Evolutionary conservation across 1,140 invertebrate species (phyloP), one percentile per base, ranked within the genome.

Genomic region (Drosophila kikkawai): DNA sequence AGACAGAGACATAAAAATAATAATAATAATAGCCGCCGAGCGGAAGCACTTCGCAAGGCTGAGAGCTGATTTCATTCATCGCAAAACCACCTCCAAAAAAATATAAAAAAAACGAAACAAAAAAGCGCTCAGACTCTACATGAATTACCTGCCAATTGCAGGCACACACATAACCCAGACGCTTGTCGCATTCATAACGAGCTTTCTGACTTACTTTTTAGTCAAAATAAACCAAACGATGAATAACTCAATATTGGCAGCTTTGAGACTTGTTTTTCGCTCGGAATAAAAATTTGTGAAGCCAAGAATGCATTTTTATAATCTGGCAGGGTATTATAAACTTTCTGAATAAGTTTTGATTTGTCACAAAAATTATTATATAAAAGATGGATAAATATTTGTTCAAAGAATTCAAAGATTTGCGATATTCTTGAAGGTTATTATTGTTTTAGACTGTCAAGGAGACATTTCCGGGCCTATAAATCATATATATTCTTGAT

Each of bases 11-110:
- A 64, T 48, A 63, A 44, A 63, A 45, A 36, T 26, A 63, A 34
- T 8, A 63, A 37, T 48, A 80, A 76, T 61, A 82, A 76, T 82
- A 68, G 70, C 67, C 61, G 67, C 44, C 19, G 48, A 87, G 61
- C 83, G 83, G 83, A 86, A 86, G 83, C 86, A 66, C 51, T 83
- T 78, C 41, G 64, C 82, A 86, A 82, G 84, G 84, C 76, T 75
- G 75, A 50, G 63, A 57, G 64, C 59, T 68, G 75, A 82, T 86
- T 85, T 85, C 83, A 85, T 85, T 85, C 82, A 86, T 68, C 37
- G 29, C 36, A 37, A 56, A 56, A 13, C 36, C 53, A 39, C 53
- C 53, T 56, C 53, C 53, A 56, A 56, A 51, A 51, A 34, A 34
- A 12, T 32, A 15, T 29, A 34, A 59, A 51, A 32, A 57, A 29